A percentile compares a stretch with the other conserved stretches of the same genome.
Conservation (phyloP, 1,140 invertebrate genomes). For the Penaeus indicus region DNA sequence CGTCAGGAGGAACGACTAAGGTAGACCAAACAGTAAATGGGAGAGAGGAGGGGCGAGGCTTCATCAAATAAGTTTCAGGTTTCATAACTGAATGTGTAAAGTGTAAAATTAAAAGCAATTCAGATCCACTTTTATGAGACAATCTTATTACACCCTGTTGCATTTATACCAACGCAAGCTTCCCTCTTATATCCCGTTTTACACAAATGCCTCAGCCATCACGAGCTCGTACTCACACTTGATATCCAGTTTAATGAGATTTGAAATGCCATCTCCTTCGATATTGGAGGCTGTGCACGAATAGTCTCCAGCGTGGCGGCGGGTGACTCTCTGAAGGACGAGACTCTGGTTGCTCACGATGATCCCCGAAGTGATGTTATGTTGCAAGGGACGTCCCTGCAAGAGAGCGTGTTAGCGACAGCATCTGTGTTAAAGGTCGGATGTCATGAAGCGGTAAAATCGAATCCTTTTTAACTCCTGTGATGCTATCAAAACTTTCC, state of each 20-base stretch:
- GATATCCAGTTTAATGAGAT: slow-evolving; percentile 85
- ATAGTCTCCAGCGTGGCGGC: slow-evolving; percentile 86
- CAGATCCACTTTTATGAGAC: not conserved
- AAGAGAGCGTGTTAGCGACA: not conserved
- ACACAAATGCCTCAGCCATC: not conserved
- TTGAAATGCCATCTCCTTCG: slow-evolving; percentile 89
- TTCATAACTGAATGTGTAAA: too few species aligned
- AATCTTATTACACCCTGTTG: not conserved
- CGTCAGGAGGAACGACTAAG: too few species aligned
- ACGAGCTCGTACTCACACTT: slow-evolving; percentile 83
- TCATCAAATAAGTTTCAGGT: not conserved
- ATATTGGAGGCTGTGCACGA: slow-evolving; percentile 90
- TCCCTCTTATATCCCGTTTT: not conserved
- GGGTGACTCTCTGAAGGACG: slow-evolving; percentile 82
- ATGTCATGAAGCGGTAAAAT: too few species aligned
- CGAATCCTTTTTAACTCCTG: too few species aligned
- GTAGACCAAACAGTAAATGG: too few species aligned
- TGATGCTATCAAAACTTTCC: too few species aligned
- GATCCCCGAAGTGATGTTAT: slow-evolving; percentile 72
- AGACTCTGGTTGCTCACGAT: slow-evolving; percentile 86
- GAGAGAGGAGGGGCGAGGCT: too few species aligned
- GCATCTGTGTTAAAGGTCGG: too few species aligned
- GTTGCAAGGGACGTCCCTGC: slow-evolving; percentile 54
- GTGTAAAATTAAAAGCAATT: not conserved
- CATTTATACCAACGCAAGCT: not conserved